Conservation (phyloP, 2,888 invertebrate species). For the Mythimna lalbum region DNA sequence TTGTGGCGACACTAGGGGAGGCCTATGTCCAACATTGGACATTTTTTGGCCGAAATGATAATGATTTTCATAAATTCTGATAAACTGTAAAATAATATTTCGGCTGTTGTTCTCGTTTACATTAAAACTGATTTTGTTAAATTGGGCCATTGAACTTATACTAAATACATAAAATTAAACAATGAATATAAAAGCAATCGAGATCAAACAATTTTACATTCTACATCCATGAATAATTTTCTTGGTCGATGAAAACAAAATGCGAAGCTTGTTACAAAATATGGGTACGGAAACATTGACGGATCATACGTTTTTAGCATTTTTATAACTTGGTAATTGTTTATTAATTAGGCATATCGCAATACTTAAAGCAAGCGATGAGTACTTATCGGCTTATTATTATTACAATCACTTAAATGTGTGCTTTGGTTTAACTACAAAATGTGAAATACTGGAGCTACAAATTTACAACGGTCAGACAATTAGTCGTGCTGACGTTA, state of each 20-base stretch:
- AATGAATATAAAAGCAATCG: not conserved
- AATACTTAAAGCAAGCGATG: too few species aligned
- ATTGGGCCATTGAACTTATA: not conserved
- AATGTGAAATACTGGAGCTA: slow-evolving; percentile 73
- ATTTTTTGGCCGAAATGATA: too few species aligned
- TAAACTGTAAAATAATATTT: not conserved
- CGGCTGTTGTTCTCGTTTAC: not conserved
- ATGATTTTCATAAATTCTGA: not conserved
- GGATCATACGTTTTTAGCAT: too few species aligned
- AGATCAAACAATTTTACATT: not conserved
- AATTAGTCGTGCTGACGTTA: slow-evolving; percentile 82
- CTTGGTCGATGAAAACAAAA: not conserved
- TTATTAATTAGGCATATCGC: too few species aligned
- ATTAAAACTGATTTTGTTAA: not conserved
- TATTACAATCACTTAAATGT: slow-evolving; percentile 16
- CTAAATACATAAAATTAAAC: not conserved
- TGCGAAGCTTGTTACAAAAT: too few species aligned
- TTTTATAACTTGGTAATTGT: too few species aligned
- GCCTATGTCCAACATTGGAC: too few species aligned
- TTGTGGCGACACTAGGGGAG: too few species aligned
- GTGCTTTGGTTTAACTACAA: slow-evolving; percentile 56
- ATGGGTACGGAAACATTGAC: too few species aligned
- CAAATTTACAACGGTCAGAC: slow-evolving; percentile 81
- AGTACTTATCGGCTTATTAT: not conserved
- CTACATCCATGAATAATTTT: not conserved